A percentile compares a stretch with the other conserved stretches of the same genome.
Evolutionary conservation across 2,113 vertebrate species (phyloP).

Genomic region (Gallinago media): DNA sequence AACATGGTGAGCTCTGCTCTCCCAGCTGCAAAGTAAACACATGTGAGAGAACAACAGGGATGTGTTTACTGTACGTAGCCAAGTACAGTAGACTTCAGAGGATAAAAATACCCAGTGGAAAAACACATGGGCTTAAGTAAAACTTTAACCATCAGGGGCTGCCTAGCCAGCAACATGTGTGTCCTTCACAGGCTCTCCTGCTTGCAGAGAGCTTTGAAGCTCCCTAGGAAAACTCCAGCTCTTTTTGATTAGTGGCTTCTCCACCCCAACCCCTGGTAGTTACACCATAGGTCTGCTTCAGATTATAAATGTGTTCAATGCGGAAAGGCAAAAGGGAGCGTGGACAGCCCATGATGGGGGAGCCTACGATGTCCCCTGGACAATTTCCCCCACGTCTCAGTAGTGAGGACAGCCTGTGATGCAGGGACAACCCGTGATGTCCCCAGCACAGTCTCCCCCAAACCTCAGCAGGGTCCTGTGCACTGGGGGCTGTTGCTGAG

Average conservation of each 20-base stretch:
- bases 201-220: constrained; percentile 10
- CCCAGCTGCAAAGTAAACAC: constrained; percentile 16
- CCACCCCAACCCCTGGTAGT: not conserved
- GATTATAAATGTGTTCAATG: not conserved
- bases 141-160: constrained; percentile 76
- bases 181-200: constrained; percentile 61
- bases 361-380: not conserved
- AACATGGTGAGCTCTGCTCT: not conserved
- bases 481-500: not conserved
- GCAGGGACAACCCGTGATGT: not conserved
- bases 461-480: not conserved
- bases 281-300: not conserved
- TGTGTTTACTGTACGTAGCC: constrained; percentile 56
- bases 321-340: not conserved
- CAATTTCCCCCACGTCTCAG: not conserved
- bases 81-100: constrained; percentile 67
- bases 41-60: not conserved
- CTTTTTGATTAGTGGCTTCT: constrained; percentile 25
- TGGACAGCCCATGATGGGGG: not conserved
- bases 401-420: not conserved
- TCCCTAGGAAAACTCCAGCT: not conserved
- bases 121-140: constrained; percentile 77
- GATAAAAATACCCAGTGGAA: constrained; percentile 81
- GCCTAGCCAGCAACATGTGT: constrained; percentile 27
- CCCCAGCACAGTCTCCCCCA: too few relatives aligned